Evolutionary conservation across 1,140 invertebrate species (phyloP), one percentile per base, ranked within the genome.

Genomic region (Scaptomyza hsui): DNA sequence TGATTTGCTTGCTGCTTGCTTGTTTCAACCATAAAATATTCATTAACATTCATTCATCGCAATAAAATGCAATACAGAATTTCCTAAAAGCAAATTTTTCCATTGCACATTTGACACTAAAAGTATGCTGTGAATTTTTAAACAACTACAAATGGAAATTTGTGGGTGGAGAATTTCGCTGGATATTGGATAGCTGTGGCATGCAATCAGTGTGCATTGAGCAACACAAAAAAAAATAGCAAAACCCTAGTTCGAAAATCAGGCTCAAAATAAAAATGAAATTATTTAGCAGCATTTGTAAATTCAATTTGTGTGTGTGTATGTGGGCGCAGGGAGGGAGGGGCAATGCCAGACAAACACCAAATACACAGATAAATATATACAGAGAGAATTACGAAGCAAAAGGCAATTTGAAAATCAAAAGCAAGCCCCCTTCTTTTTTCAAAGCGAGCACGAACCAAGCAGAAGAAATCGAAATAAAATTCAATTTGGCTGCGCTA

Each of bases 401-500:
- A 75, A 82, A 79, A 75, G 74, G 70, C 77, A 86, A 86, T 80
- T 85, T 69, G 39, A 63, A 72, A 85, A 72, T 63, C 61, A 65
- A 65, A 68, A 75, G 56, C 55, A 53, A 55, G 44, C 51, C n/a
- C n/a, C n/a, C n/a, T n/a, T 13, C 19, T n/a, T 42, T 5, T 9
- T 12, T 13, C 26, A 9, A 15, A 19, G 29, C 6, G n/a, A 55
- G 26, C 37, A 6, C 26, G 61, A 71, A 24, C 24, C 4, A 24
- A 29, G 26, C 26, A 29, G 81, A 75, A 88, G 80, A 82, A 78
- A 88, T 89, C 62, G 71, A 88, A 88, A 86, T 89, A 73, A 88
- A 86, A 88, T 88, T 88, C 82, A 88, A 88, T 88, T 88, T 88
- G 75, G 82, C 73, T 62, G 65, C 55, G 77, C 65, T 69, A 64